Base-by-base conservation (phyloP, 2,888 invertebrate species). In the Trachelus iudaicus region DNA sequence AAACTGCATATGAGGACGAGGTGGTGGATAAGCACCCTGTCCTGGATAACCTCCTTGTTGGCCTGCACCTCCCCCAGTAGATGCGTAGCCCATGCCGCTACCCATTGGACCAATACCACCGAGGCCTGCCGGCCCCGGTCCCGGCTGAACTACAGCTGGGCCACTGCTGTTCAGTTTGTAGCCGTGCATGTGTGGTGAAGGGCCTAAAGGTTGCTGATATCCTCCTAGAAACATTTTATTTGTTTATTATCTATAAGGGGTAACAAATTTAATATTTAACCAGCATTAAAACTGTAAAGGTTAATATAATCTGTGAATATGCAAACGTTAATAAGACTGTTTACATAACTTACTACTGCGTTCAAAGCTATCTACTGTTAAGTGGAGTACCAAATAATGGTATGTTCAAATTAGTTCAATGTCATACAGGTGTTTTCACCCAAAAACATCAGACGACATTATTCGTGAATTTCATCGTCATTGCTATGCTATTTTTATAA, bases 201-300 rank as follows among this genome's bases (percentile, higher is more conserved):
- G 94, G 88, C 93, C 93, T 92, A 93, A 92, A 82, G 93, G 93
- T 84, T 93, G 93, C 84, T 92, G 93, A 90, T 94, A 94, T 88
- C 93, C 94, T 91, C 93, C 93, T 90, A 75, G 15, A 84, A 84
- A 37, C 1, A 34, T 90, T 83, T 35, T 83, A 82, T 74, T 77
- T 68, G 37, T 31, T 76, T 31, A 37, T 56, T 81, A 79, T 3
- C 79, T 80, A 71, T 82, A 80, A 75, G 82, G 80, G n/a, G 79
- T 79, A 69, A 40, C 15, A 34, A 30, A 69, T 11, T 69, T 35
- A 9, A 69, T 69, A 56, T 23, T 56, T 23, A 23, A 56, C 23
- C 23, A 56, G 2, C 23, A 1, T 56, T 56, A 9, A 23, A 2
- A 56, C 23, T 56, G 2, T 23, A 56, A 56, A 56, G 2, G 23